These are phyloP conservation scores for Anthophora plumipes DNA, from an alignment of 2,888 invertebrate genomes.

Conservation along the genomic window DNA sequence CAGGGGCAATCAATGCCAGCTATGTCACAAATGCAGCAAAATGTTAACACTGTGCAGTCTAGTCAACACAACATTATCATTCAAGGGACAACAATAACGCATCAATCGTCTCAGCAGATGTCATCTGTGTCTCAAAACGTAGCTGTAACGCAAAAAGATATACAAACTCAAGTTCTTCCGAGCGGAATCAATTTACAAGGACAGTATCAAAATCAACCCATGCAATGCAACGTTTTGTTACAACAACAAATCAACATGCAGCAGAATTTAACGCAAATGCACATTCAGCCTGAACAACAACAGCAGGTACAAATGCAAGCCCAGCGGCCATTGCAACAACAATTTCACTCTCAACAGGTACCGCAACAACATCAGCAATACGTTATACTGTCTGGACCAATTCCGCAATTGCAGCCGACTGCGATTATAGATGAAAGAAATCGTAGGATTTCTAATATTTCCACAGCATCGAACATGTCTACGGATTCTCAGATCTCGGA, in stretches of 20 bases:
- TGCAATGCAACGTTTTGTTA: conserved; percentile 63
- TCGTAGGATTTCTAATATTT: conserved; percentile 81
- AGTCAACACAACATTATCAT: conserved; percentile 69
- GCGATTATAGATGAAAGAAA: conserved; percentile 79
- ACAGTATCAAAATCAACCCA: conserved; percentile 70
- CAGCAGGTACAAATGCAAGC: conserved; percentile 70
- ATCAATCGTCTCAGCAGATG: conserved; percentile 64
- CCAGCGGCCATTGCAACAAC: conserved; percentile 74
- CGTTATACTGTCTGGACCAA: conserved; percentile 72
- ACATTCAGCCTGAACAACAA: conserved; percentile 62
- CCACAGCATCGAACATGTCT: conserved; percentile 77
- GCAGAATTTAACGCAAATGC: conserved; percentile 65
- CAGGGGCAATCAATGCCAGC: conserved; percentile 64
- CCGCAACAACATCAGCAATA: conserved; percentile 72
- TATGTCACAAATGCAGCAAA: conserved; percentile 50
- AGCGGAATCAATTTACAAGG: conserved; percentile 56
- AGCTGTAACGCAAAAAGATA: conserved; percentile 63
- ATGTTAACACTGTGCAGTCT: conserved; percentile 59
- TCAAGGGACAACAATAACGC: conserved; percentile 55
- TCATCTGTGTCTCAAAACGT: conserved; percentile 53
- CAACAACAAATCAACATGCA: conserved; percentile 58
- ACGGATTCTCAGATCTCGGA: conserved; percentile 79
- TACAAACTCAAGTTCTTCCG: conserved; percentile 59
- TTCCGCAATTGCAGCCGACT: conserved; percentile 73
- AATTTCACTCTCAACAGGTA: conserved; percentile 70